Evolutionary conservation across 2,113 vertebrate genomes (phyloP), one percentile per base, ranked within the genome.

Genomic region (Uria aalge): DNA sequence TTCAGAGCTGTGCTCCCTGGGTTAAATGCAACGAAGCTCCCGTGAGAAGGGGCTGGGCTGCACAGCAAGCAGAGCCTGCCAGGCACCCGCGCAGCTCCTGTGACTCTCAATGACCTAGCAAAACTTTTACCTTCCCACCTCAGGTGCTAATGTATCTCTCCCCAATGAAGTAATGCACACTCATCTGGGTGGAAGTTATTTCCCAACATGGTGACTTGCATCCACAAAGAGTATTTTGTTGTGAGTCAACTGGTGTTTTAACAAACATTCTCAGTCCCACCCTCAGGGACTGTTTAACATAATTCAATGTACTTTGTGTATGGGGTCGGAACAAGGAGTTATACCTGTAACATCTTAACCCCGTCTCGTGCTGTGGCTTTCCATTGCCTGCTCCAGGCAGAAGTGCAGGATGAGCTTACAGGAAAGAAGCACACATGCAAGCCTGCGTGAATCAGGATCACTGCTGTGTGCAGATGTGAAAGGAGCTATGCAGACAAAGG

Each of bases 381-480:
- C 71, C 34, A 7, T 16, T n/a, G 32, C 62, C 29, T 0, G 1
- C 56, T 36, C 15, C 24, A 23, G 30, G 26, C 2, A 2, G 74
- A 62, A 47, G 15, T 1, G 1, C 11, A 15, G 45, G 43, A 20
- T 0, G 6, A 77, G 34, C 18, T 90, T 29, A 29, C 1, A 7
- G 32, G 50, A n/a, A 50, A 74, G 55, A 55, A 85, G 41, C 34
- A 24, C 2, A 1, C 17, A 19, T 11, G 2, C 6, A 12, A 45
- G 29, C 12, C 34, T 2, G 2, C 2, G 1, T 48, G 55, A 43
- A 17, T 7, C 0, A 0, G 43, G 59, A 19, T 13, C 8, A 12
- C 45, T 69, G 63, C 59, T 67, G 7, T 34, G 81, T 81, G 62
- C 75, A 45, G 47, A 15, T 57, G 40, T 47, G 34, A 26, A 80